Evolutionary conservation across 1,140 invertebrate genomes (phyloP).

Genomic region (Neelides sp.): DNA sequence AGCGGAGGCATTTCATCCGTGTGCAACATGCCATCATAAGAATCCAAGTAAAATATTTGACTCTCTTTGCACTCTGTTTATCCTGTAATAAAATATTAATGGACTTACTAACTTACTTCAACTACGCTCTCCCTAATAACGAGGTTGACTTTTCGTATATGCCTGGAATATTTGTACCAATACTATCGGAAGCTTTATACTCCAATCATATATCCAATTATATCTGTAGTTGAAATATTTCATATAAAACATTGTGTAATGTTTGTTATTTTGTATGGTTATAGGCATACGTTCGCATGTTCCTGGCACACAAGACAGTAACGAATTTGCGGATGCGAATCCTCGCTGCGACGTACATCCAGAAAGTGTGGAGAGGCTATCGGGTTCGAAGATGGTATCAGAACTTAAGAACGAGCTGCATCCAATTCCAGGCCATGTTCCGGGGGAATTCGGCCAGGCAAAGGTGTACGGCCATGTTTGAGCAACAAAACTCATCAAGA

Average conservation of each 20-base stretch:
- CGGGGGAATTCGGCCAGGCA: conserved; percentile 48
- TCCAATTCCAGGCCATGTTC: conserved; percentile 58
- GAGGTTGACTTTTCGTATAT: too few relatives aligned
- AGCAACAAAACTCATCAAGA: too few relatives aligned
- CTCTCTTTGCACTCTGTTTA: too few relatives aligned
- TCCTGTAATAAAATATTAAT: background rate
- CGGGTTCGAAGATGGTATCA: conserved; percentile 52
- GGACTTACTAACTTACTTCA: background rate
- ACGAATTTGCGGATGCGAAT: conserved; percentile 37
- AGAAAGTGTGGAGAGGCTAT: conserved; percentile 58
- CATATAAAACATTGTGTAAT: background rate
- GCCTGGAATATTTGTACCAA: too few relatives aligned
- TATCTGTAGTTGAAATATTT: too few relatives aligned
- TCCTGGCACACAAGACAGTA: conserved; percentile 37
- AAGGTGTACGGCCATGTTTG: conserved; percentile 39
- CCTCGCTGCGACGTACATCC: conserved; percentile 58
- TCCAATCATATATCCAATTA: too few relatives aligned
- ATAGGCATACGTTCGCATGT: conserved; percentile 53
- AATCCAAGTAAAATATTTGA: conserved; percentile 60
- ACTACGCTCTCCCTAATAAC: too few relatives aligned
- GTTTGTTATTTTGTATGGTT: conserved; percentile 6
- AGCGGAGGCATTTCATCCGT: conserved; percentile 59
- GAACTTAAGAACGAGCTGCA: conserved; percentile 45
- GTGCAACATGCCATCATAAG: conserved; percentile 57
- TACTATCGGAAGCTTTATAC: too few relatives aligned